Percentiles rank a stretch among this genome's conserved stretches.
These are phyloP conservation scores for Mobula birostris DNA, from an alignment of 2,113 vertebrate species.

Conservation along the genomic window DNA sequence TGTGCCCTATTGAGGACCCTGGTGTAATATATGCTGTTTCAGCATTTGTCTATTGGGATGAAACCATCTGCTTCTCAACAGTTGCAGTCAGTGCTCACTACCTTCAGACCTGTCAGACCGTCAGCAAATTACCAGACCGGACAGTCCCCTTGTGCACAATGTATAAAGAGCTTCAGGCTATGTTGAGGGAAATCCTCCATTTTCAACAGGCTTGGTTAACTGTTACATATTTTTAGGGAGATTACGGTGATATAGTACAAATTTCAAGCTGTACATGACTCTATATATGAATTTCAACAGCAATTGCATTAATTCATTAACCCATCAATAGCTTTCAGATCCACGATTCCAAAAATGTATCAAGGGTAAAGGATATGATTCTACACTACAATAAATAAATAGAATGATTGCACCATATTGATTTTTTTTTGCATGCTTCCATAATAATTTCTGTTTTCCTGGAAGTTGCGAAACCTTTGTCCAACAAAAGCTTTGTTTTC, in stretches of 20 bases:
- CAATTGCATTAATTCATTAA: background rate
- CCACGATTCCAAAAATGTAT: background rate
- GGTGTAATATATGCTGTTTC: conserved; percentile 32
- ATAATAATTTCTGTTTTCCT: conserved; percentile 4
- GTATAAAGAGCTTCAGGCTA: background rate
- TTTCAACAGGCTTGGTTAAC: conserved; percentile 21
- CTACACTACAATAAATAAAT: background rate
- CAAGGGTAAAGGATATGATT: background rate
- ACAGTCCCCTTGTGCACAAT: background rate
- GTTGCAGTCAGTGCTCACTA: conserved; percentile 19
- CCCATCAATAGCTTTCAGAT: background rate
- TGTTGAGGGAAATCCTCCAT: conserved; percentile 12
- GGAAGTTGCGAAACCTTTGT: background rate
- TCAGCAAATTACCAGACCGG: conserved; percentile 7
- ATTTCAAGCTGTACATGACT: background rate
- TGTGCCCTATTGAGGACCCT: conserved; percentile 19
- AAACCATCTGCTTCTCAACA: conserved; percentile 37
- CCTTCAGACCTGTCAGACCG: conserved; percentile 6
- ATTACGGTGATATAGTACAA: background rate
- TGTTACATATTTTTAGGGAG: conserved; percentile 15
- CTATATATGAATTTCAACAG: background rate
- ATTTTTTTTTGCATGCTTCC: background rate
- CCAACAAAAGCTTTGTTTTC: background rate
- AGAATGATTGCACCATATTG: background rate
- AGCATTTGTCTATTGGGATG: conserved; percentile 28